These are phyloP conservation scores for Himalopsyche anomala DNA, from an alignment of 2,888 invertebrate species.

Conservation along the genomic window DNA sequence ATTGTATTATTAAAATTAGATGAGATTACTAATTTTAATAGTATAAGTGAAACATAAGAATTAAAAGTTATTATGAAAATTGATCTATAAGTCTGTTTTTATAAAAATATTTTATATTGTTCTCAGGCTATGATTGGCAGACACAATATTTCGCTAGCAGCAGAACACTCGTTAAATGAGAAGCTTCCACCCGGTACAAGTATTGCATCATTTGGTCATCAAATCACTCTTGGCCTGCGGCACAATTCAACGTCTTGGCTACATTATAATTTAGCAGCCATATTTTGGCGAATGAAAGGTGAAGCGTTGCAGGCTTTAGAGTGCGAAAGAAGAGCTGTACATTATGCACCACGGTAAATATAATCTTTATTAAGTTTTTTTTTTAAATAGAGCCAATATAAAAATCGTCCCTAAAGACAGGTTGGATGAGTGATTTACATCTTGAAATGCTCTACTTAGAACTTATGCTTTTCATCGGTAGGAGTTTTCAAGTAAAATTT, in stretches of 20 bases:
- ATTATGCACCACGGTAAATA: constrained; percentile 83
- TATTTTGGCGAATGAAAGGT: constrained; percentile 87
- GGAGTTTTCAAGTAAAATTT: too few relatives aligned
- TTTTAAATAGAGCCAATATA: too few relatives aligned
- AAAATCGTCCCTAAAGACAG: too few relatives aligned
- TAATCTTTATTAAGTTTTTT: too few relatives aligned
- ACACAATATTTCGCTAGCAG: constrained; percentile 73
- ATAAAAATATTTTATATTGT: constrained; percentile 54
- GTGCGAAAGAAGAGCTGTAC: constrained; percentile 85
- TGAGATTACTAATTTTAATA: too few relatives aligned
- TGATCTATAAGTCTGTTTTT: too few relatives aligned
- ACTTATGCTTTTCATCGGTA: too few relatives aligned
- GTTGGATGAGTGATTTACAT: too few relatives aligned
- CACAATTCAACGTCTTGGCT: constrained; percentile 87
- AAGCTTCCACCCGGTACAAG: constrained; percentile 70
- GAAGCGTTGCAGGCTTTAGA: constrained; percentile 87
- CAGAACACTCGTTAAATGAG: constrained; percentile 75
- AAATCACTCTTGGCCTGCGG: constrained; percentile 79
- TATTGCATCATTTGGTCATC: constrained; percentile 78
- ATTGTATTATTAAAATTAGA: too few relatives aligned
- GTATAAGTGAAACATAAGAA: too few relatives aligned
- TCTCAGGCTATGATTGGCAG: constrained; percentile 75
- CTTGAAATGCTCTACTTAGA: too few relatives aligned
- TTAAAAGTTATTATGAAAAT: too few relatives aligned
- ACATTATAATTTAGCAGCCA: constrained; percentile 86